Percentiles rank a stretch among this genome's conserved stretches.
phyloP scores from a whole-genome alignment of 2,888 invertebrate genomes.

The Hemistola chrysoprasaria region DNA sequence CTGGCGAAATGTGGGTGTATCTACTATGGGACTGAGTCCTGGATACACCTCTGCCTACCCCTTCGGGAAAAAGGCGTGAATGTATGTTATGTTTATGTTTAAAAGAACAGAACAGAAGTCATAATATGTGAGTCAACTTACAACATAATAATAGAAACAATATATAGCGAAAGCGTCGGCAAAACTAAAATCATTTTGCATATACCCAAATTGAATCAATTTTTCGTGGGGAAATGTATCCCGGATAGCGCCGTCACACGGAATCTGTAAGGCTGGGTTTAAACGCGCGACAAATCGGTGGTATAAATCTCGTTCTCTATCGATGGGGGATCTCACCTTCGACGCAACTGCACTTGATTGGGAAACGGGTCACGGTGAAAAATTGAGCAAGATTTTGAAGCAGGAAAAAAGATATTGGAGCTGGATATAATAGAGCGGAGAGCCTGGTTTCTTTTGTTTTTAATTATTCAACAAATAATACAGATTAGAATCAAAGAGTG shows the following conservation, averaged over 20 bases:
- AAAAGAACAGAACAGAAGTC: constrained; percentile 1
- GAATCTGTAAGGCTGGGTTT: constrained; percentile 35
- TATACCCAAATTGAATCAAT: constrained; percentile 69
- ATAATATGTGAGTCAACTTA: constrained; percentile 16
- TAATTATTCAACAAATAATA: no score
- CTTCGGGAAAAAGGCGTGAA: no score
- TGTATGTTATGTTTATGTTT: no score
- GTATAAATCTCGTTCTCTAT: constrained; percentile 38
- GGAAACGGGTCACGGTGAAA: background rate
- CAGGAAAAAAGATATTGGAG: no score
- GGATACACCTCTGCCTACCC: no score
- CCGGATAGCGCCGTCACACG: constrained; percentile 26
- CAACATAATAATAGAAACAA: constrained; percentile 20
- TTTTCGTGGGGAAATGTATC: constrained; percentile 63
- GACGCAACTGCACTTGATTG: constrained; percentile 14
- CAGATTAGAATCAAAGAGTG: no score
- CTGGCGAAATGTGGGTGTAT: no score
- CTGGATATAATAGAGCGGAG: no score
- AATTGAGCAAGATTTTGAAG: background rate
- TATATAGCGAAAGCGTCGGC: constrained; percentile 21
- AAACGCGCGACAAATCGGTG: constrained; percentile 42
- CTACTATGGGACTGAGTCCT: no score
- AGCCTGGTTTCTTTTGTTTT: no score
- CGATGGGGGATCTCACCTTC: constrained; percentile 26
- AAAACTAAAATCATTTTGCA: constrained; percentile 56